Base-by-base conservation (phyloP, 1,140 invertebrate species). In the Anoplolepis gracilipes region DNA sequence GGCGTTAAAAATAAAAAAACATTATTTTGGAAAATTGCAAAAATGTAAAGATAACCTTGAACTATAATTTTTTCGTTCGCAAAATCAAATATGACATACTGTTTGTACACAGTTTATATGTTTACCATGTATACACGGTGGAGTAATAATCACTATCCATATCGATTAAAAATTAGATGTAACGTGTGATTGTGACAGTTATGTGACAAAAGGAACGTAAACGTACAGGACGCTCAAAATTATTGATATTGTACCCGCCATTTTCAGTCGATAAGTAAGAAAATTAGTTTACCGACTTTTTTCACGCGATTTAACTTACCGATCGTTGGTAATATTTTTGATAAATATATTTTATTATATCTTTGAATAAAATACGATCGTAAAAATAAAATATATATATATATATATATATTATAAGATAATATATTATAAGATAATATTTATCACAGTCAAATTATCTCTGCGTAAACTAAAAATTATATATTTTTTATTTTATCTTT, bases 91-190 rank as follows among this genome's bases (percentile, higher is more conserved):
- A 28, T 25, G 0, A 55, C 39, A 36, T 28, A 49, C 1, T 79
- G n/a, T 6, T 2, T 16, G 7, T 19, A 25, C 33, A 28, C 10
- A 55, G 11, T 64, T 49, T 65, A 11, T 42, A n/a, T 76, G 73
- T 76, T 88, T 90, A 94, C 93, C 93, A 94, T 55, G 92, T 87
- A 81, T 93, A 93, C 49, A 94, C 84, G 7, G 90, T 91, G 7
- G 92, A 85, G 69, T 90, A 86, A 87, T 92, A 91, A 78, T 94
- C 90, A 67, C 85, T 85, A 64, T 93, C 91, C 92, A 93, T 93
- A 13, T 76, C 57, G 25, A 7, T 62, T 61, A 13, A 25, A 78
- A 57, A 10, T 13, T 46, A 46, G 67, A 39, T 2, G 7, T n/a
- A 36, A 72, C 11, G 2, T 13, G 2, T 13, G 22, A 36, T 39